A percentile compares a stretch with the other conserved stretches of the same genome.
Conservation (phyloP, 2,113 vertebrate species). For the Syngnathus typhle region DNA sequence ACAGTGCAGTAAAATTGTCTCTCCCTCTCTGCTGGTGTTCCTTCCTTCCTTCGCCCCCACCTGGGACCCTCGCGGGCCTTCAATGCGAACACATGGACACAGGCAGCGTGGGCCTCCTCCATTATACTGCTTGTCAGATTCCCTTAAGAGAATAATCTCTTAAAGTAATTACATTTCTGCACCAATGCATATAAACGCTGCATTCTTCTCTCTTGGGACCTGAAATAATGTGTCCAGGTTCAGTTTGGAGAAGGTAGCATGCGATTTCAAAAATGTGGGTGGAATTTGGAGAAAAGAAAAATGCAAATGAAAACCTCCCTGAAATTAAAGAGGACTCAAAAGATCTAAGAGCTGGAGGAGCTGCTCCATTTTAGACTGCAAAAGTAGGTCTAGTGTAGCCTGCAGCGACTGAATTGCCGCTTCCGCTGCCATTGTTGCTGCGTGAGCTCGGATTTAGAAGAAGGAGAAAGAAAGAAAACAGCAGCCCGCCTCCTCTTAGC, state of each 20-base stretch:
- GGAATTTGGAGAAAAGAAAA: constrained; percentile 3
- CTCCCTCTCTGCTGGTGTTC: constrained; percentile 35
- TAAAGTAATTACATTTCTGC: constrained; percentile 77
- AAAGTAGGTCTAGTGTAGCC: constrained; percentile 74
- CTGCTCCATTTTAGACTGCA: constrained; percentile 63
- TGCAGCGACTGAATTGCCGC: constrained; percentile 57
- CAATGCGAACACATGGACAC: constrained; percentile 40
- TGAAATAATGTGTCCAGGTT: constrained; percentile 38
- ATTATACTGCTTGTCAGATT: constrained; percentile 59
- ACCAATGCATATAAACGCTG: constrained; percentile 67
- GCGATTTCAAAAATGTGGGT: constrained; percentile 6
- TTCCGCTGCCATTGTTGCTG: constrained; percentile 59
- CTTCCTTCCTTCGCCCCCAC: constrained; percentile 41
- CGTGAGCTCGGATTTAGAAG: constrained; percentile 44
- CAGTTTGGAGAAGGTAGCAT: constrained; percentile 5
- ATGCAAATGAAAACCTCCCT: constrained; percentile 23
- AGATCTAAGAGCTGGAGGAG: constrained; percentile 51
- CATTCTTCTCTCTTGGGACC: constrained; percentile 56
- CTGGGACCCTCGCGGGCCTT: constrained; percentile 48
- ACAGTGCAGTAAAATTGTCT: constrained; percentile 37
- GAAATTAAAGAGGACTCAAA: constrained; percentile 41
- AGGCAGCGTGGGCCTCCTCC: constrained; percentile 18
- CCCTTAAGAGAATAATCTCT: constrained; percentile 71
- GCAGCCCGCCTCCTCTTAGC: constrained; percentile 53
- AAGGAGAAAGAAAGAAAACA: constrained; percentile 8